Evolutionary conservation across 2,888 invertebrate genomes (phyloP).

Genomic region (Caenorhabditis macrosperma): DNA sequence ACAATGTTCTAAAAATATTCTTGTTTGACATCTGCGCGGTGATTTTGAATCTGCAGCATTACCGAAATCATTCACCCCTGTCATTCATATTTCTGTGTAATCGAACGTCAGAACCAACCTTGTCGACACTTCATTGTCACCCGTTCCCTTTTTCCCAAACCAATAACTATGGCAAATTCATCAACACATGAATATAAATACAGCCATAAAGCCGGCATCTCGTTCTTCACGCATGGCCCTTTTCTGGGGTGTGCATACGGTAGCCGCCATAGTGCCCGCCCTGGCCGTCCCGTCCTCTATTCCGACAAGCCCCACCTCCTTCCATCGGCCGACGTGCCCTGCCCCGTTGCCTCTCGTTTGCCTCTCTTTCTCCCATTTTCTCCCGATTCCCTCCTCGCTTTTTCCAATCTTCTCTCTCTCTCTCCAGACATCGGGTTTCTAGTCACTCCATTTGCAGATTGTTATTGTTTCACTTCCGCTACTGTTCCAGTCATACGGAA

Average conservation of each 20-base stretch:
- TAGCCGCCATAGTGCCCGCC: conserved; percentile 45
- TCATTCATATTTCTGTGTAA: no score
- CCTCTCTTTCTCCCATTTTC: conserved; percentile 37
- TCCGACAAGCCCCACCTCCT: conserved; percentile 50
- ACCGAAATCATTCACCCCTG: no score
- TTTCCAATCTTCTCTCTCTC: conserved; percentile 4
- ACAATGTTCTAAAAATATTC: no score
- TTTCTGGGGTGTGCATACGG: conserved; percentile 48
- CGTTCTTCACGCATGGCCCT: conserved; percentile 6
- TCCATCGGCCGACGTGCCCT: conserved; percentile 18
- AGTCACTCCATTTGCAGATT: conserved; percentile 39
- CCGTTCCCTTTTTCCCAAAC: conserved; percentile 41
- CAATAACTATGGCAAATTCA: conserved; percentile 44
- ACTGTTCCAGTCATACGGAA: conserved; percentile 29
- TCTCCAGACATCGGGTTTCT: conserved; percentile 10
- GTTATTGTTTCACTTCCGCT: conserved; percentile 17
- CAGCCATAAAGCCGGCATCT: conserved; percentile 42
- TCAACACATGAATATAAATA: conserved; percentile 57
- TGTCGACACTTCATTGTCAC: conserved; percentile 17
- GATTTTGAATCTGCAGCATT: no score
- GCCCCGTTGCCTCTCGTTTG: conserved; percentile 42
- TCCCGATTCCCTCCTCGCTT: conserved; percentile 33
- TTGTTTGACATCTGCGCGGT: no score
- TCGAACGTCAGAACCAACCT: neutral
- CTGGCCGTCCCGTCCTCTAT: conserved; percentile 20